These are phyloP conservation scores for Caenorhabditis brenneri DNA, from an alignment of 1,140 invertebrate species.

Conservation along the genomic window DNA sequence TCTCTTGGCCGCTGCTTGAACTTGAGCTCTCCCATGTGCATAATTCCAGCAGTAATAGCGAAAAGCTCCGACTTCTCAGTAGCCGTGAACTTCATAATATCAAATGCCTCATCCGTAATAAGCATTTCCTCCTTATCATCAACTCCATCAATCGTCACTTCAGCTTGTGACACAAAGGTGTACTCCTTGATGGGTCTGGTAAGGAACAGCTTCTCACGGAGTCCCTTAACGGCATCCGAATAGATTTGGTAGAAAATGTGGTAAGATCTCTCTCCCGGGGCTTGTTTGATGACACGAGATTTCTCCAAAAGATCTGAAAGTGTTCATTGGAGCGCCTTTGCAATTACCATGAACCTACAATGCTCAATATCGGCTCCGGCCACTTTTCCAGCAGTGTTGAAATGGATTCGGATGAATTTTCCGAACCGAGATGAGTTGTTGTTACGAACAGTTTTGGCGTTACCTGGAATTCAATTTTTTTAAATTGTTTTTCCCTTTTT, in stretches of 20 bases:
- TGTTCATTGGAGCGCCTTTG: no score
- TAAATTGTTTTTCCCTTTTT: neutral
- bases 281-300: constrained; percentile 99
- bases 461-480: constrained; percentile 73
- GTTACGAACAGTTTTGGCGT: constrained; percentile 99
- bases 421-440: constrained; percentile 92
- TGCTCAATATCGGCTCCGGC: constrained; percentile 99
- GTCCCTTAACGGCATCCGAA: constrained; percentile 84
- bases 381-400: constrained; percentile 97
- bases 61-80: constrained; percentile 95
- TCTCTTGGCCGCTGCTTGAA: constrained; percentile 99
- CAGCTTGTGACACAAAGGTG: constrained; percentile 90
- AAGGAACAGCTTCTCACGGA: constrained; percentile 76
- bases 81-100: constrained; percentile 92
- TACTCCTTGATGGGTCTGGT: constrained; percentile 68
- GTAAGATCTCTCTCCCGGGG: constrained; percentile 95
- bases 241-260: constrained; percentile 97
- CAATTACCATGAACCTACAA: constrained; percentile 87
- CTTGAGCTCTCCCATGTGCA: constrained; percentile 90
- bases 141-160: constrained; percentile 91
- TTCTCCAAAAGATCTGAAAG: constrained; percentile 93
- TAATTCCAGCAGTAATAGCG: constrained; percentile 92
- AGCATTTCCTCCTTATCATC: constrained; percentile 94
- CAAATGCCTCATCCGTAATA: constrained; percentile 93
- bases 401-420: constrained; percentile 99